Evolutionary conservation across 2,113 vertebrate species (phyloP), one percentile per base, ranked within the genome.

Genomic region (Dromas ardeola): DNA sequence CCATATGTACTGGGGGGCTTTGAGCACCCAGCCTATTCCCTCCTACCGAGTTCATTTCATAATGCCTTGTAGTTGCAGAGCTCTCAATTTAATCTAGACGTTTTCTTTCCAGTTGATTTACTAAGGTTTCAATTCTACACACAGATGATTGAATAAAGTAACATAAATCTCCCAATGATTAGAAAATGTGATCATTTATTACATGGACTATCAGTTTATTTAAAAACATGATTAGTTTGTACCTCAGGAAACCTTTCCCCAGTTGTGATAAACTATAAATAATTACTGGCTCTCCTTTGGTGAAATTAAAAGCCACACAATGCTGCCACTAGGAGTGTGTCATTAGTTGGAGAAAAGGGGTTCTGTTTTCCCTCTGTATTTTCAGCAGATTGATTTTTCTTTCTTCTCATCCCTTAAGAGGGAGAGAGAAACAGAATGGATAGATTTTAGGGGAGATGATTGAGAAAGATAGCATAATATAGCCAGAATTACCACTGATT

Each of bases 141-240:
- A 30, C 49, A 89, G 66, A 58, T 95, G 58, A 81, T 93, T 92
- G 80, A 96, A 95, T 93, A 84, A 95, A 86, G 71, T 67, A 94
- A 96, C 81, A 96, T 95, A 97, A 98, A 97, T 97, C 88, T 96
- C 61, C 34, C 22, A 91, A 42, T 95, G 71, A 96, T 96, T 96
- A 95, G 91, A 92, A 97, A 97, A 97, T 95, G 90, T 76, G 95
- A 96, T 96, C 42, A 16, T 98, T 97, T 96, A 97, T 97, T 97
- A 97, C 77, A 79, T 52, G 85, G 95, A 66, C 96, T 98, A 97
- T 94, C 95, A 95, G 71, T 97, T 98, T 96, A 95, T 96, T 96
- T 97, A 92, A 97, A 95, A 96, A 95, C n/a, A 89, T 96, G 98
- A 98, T 98, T 97, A 97, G 85, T 83, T 96, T 95, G 49, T 94